Evolutionary conservation across 2,797 vertebrate genomes (phyloP).

Genomic region (Oryzias dopingdopingensis): DNA sequence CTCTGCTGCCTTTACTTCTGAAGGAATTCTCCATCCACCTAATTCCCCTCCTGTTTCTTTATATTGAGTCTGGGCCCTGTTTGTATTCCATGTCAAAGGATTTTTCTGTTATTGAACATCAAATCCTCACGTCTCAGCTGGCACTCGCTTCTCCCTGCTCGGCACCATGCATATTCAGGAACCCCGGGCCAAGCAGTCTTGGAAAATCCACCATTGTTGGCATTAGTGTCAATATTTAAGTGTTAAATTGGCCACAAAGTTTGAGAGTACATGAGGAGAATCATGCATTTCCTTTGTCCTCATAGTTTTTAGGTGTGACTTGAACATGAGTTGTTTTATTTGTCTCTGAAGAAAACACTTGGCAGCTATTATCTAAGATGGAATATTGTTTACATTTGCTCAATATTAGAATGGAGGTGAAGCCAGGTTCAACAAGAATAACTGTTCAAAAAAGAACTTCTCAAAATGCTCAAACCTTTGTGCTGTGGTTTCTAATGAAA

Average conservation of each 20-base stretch:
- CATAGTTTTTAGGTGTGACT: too few species aligned
- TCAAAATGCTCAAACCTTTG: too few species aligned
- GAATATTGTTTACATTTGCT: too few species aligned
- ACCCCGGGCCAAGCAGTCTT: conserved; percentile 58
- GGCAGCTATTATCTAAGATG: too few species aligned
- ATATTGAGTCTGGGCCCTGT: conserved; percentile 78
- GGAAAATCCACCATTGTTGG: conserved; percentile 72
- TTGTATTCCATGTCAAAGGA: conserved; percentile 82
- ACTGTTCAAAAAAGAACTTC: too few species aligned
- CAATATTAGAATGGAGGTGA: too few species aligned
- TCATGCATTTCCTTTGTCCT: conserved; percentile 19
- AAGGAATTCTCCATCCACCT: conserved; percentile 79
- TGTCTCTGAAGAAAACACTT: too few species aligned
- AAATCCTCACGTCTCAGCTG: conserved; percentile 78
- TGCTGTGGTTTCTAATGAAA: too few species aligned
- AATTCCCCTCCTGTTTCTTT: conserved; percentile 80
- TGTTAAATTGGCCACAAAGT: conserved; percentile 65
- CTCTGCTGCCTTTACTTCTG: conserved; percentile 74
- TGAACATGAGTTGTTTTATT: too few species aligned
- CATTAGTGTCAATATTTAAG: conserved; percentile 78
- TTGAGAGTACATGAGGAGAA: conserved; percentile 42
- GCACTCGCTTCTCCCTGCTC: conserved; percentile 61
- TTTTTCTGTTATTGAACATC: conserved; percentile 83
- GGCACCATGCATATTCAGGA: conserved; percentile 78
- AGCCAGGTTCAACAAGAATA: too few species aligned